Base-by-base conservation (phyloP, 2,113 vertebrate genomes). In the Platysteira castanea region DNA sequence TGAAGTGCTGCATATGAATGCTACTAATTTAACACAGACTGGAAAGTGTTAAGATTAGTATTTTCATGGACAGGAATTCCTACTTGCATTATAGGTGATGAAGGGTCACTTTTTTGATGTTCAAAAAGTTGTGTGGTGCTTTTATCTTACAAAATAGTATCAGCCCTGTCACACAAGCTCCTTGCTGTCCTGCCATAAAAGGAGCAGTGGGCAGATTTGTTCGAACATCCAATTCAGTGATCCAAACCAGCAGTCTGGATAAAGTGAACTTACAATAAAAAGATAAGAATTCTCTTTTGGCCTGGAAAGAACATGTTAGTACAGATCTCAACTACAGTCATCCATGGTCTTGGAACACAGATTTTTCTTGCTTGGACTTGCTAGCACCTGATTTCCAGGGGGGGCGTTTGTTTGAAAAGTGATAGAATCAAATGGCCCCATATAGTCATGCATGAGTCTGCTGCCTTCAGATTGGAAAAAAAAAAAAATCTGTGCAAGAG, bases 321-420 rank as follows among this genome's bases (percentile, higher is more conserved):
- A 68, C 95, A 94, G 64, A 93, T 95, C 80, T 89, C 69, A 78
- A 13, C 84, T 87, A 77, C 76, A 96, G 83, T 94, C 93, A 96
- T 92, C 69, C 84, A 49, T 9, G 4, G 41, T 73, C 57, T 92
- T 71, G 76, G 88, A 88, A 87, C 84, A 85, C 65, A 69, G 61
- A 82, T 76, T 89, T 95, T 91, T 95, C 93, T 91, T 96, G 96
- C 91, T 91, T 63, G 78, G 91, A 71, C 95, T 94, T 97, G 96
- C 81, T 84, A 79, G 64, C 64, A 68, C 83, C 76, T 94, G 73
- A 84, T 94, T 92, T 95, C 80, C 77, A 57, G 15, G 91, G 81
- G 95, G 96, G 77, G 64, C 0, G 61, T 95, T 94, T 85, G 74
- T 90, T 92, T 94, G 61, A 87, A 76, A 86, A 86, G 31, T 52